Evolutionary conservation across 2,888 invertebrate genomes (phyloP), one percentile per base, ranked within the genome.

Genomic region (Oscheius sp.): DNA sequence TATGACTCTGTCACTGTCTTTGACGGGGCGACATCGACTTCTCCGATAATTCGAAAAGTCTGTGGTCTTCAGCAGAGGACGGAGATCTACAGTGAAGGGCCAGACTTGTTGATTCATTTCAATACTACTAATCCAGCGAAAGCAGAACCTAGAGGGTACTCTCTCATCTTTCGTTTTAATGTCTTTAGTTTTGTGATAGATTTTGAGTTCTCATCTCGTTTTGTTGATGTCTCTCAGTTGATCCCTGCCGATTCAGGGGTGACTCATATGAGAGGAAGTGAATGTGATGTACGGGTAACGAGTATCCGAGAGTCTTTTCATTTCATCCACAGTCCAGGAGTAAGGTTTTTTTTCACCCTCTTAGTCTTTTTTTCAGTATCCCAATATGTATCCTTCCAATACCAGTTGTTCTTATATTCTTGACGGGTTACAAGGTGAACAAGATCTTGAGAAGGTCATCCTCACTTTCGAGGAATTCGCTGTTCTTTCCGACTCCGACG

Each of bases 171-270:
- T 3, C 2, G 12, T 17, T 3, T 41, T 12, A 41, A 17, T 41
- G 3, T 6, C 12, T 41, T 20, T 41, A 80, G 84, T 9, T 84
- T 78, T 69, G 73, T 82, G 89, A 95, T 95, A 87, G 94, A 94
- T 88, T 98, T 94, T 90, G 95, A 95, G 90, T 97, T 98, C 90
- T 95, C 95, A 85, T 93, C 94, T 89, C 92, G 93, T 89, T 97
- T 95, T 90, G 96, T 97, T 89, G 94, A 95, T 90, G 91, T 97
- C 91, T 94, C 95, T 93, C 88, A 91, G 91, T 67, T 86, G 54
- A 68, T 86, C 6, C 73, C 68, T 20, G 75, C 75, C n/a, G 68
- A 75, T 38, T 30, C 54, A 12, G 78, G 78, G 4, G 80, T 80
- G 1, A 76, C 80, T 8, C 82, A 85, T 68, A 71, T 84, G 32